Evolutionary conservation across 2,888 invertebrate species (phyloP).

Genomic region (Oscheius sp.): DNA sequence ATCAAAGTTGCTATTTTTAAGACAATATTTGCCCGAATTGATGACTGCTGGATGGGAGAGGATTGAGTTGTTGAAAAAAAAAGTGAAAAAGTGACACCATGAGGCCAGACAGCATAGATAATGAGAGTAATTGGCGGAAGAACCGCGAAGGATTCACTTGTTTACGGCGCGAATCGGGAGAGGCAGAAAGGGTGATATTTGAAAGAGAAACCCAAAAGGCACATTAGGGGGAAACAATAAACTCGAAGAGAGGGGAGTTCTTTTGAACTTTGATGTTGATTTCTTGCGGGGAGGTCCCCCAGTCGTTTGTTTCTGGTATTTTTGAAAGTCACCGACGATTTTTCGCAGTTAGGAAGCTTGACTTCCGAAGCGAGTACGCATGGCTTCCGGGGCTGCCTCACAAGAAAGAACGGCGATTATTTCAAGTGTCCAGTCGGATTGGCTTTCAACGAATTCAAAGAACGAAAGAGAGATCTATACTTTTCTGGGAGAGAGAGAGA

Average conservation of each 20-base stretch:
- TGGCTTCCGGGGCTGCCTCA: not conserved
- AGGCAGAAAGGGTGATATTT: not conserved
- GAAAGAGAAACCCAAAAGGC: not conserved
- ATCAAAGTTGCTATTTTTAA: too few relatives aligned
- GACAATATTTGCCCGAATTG: not conserved
- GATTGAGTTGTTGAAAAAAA: too few relatives aligned
- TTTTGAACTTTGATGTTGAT: not conserved
- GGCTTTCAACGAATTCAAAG: too few relatives aligned
- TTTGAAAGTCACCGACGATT: not conserved
- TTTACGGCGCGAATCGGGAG: not conserved
- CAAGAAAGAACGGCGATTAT: not conserved
- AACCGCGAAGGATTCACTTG: not conserved
- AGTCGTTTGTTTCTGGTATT: not conserved
- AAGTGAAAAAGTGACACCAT: too few relatives aligned
- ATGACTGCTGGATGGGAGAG: not conserved
- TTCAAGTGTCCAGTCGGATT: too few relatives aligned
- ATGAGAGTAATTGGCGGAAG: conserved; percentile 2
- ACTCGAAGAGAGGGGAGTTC: not conserved
- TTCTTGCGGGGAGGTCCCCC: not conserved
- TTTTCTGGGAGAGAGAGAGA: too few relatives aligned
- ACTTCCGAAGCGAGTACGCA: conserved; percentile 1
- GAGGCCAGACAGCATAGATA: not conserved
- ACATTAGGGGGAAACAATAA: conserved; percentile 1
- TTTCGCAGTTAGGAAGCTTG: not conserved
- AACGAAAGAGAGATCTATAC: too few relatives aligned